Conservation (phyloP, 2,113 vertebrate species). For the Mustela nigripes region DNA sequence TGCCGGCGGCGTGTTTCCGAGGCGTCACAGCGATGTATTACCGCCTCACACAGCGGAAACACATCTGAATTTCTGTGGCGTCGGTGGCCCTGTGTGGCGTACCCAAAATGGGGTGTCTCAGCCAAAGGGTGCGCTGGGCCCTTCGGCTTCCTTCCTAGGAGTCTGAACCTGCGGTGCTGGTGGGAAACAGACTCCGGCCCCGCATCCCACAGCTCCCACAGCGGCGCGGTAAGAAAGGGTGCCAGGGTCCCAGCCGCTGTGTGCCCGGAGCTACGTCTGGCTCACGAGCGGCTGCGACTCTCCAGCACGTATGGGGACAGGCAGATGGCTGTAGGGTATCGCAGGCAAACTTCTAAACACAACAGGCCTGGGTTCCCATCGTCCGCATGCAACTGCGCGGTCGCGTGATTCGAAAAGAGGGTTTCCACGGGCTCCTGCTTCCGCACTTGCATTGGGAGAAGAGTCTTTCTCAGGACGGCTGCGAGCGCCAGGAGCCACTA, state of each 20-base stretch:
- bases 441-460: background rate
- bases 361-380: background rate
- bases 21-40: too few species aligned
- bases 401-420: rapidly evolving
- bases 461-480: rapidly evolving
- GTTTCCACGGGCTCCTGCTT: background rate
- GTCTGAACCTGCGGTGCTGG: rapidly evolving
- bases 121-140: rapidly evolving
- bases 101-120: background rate
- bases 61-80: too few species aligned
- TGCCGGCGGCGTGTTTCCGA: background rate
- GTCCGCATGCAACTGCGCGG: rapidly evolving
- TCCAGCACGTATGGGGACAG: rapidly evolving
- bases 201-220: background rate
- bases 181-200: rapidly evolving
- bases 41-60: rapidly evolving
- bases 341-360: background rate
- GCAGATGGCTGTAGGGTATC: rapidly evolving
- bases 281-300: rapidly evolving
- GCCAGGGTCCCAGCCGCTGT: rapidly evolving
- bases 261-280: rapidly evolving
- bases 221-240: rapidly evolving
- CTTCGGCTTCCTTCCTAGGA: rapidly evolving
- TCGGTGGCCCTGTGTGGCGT: rapidly evolving
- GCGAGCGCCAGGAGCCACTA: rapidly evolving